Conservation (phyloP, 2,888 invertebrate genomes). For the Conistra vaccinii region DNA sequence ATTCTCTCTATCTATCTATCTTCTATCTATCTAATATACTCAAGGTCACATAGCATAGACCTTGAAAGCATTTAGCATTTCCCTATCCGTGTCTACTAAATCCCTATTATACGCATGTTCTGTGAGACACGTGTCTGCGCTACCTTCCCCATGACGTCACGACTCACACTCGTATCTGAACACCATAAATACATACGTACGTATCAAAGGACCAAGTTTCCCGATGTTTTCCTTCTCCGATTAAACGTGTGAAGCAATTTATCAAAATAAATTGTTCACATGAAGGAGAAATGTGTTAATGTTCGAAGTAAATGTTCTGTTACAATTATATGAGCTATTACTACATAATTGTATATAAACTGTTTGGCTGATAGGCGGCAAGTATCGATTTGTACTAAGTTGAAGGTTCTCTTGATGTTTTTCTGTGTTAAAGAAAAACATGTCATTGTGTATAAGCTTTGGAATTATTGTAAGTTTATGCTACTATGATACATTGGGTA, state of each 20-base stretch:
- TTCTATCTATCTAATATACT: no score
- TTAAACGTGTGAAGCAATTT: conserved; percentile 63
- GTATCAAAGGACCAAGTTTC: conserved; percentile 51
- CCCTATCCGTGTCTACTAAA: background rate
- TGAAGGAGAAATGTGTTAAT: conserved; percentile 60
- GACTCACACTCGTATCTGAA: background rate
- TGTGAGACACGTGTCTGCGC: conserved; percentile 12
- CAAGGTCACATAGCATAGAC: background rate
- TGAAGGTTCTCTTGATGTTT: background rate
- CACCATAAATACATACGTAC: conserved; percentile 12
- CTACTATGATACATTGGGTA: background rate
- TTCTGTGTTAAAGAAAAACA: background rate
- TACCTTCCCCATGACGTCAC: background rate
- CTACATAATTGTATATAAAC: conserved; percentile 37
- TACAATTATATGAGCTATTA: conserved; percentile 49
- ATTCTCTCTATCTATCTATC: no score
- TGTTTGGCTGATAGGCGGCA: conserved; percentile 7
- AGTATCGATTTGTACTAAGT: conserved; percentile 24
- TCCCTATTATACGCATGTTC: background rate
- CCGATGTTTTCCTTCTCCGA: conserved; percentile 61
- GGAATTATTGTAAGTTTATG: background rate
- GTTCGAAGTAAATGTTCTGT: conserved; percentile 54
- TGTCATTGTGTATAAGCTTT: background rate
- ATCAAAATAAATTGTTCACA: conserved; percentile 64
- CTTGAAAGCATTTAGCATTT: conserved; percentile 16